phyloP scores from a whole-genome alignment of 1,140 invertebrate species.

The Drosophila tristis region DNA sequence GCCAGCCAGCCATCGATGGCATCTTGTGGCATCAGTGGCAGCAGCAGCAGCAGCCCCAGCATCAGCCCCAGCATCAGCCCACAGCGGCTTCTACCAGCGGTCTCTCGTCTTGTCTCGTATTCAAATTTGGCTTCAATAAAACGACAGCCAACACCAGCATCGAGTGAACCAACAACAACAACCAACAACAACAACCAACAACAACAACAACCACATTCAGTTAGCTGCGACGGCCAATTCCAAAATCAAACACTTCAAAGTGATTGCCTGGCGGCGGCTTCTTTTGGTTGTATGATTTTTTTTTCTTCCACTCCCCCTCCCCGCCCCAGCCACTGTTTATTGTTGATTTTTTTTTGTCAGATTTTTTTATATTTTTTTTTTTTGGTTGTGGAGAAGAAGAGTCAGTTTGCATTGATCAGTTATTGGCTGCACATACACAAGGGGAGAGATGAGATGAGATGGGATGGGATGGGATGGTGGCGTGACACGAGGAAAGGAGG shows the following conservation, averaged over 20 bases:
- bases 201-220: conserved; percentile 32
- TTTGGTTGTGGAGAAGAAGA: conserved; percentile 61
- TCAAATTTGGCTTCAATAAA: conserved; percentile 83
- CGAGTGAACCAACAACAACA: conserved; percentile 53
- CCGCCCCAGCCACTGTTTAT: conserved; percentile 7
- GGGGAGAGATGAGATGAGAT: conserved; percentile 1
- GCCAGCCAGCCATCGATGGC: conserved; percentile 19
- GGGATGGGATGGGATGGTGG: not conserved
- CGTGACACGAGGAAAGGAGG: conserved; percentile 45
- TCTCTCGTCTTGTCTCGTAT: conserved; percentile 66
- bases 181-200: conserved; percentile 29
- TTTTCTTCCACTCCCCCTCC: not conserved
- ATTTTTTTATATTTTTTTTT: conserved; percentile 22
- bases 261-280: conserved; percentile 71
- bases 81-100: conserved; percentile 39
- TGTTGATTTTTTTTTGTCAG: conserved; percentile 41
- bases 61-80: conserved; percentile 40
- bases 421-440: conserved; percentile 68
- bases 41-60: conserved; percentile 40
- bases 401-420: conserved; percentile 74
- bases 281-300: conserved; percentile 59
- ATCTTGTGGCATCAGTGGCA: conserved; percentile 23
- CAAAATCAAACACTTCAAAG: conserved; percentile 82
- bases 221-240: conserved; percentile 73
- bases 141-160: conserved; percentile 78